These are phyloP conservation scores for Macaria notata DNA, from an alignment of 2,888 invertebrate species.

Conservation along the genomic window DNA sequence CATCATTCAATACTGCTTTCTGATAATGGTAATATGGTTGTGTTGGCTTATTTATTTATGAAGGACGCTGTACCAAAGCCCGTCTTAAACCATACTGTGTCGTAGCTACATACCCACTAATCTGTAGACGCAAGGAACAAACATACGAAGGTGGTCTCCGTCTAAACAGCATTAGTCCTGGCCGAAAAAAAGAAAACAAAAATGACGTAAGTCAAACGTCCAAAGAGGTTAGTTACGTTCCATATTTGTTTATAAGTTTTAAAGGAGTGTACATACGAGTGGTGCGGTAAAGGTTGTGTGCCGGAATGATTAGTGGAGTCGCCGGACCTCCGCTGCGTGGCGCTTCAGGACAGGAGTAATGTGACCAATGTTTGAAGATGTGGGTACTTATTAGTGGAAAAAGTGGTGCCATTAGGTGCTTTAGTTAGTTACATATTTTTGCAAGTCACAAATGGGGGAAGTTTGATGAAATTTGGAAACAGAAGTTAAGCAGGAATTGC, in stretches of 20 bases:
- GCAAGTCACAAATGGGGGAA: too few relatives aligned
- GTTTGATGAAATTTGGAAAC: too few relatives aligned
- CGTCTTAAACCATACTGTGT: too few relatives aligned
- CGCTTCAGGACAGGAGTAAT: conserved; percentile 49
- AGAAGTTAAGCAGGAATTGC: too few relatives aligned
- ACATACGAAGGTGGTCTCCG: conserved; percentile 72
- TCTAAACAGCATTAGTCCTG: conserved; percentile 68
- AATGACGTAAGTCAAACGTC: conserved; percentile 40
- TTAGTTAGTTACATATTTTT: too few relatives aligned
- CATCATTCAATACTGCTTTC: too few relatives aligned
- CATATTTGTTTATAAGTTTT: conserved; percentile 43
- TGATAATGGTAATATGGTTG: too few relatives aligned
- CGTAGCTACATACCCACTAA: conserved; percentile 43
- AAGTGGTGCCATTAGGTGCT: too few relatives aligned
- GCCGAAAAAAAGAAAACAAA: conserved; percentile 36
- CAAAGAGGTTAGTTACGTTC: conserved; percentile 38
- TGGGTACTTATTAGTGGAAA: too few relatives aligned
- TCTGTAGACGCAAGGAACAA: conserved; percentile 61
- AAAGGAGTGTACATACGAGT: conserved; percentile 63
- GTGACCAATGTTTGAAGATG: not conserved
- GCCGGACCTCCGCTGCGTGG: conserved; percentile 71
- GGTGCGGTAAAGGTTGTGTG: conserved; percentile 70
- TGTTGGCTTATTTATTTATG: too few relatives aligned
- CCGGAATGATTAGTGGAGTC: conserved; percentile 64
- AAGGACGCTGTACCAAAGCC: too few relatives aligned